phyloP scores from a whole-genome alignment of 2,113 vertebrate genomes.

The Sebastes fasciatus region DNA sequence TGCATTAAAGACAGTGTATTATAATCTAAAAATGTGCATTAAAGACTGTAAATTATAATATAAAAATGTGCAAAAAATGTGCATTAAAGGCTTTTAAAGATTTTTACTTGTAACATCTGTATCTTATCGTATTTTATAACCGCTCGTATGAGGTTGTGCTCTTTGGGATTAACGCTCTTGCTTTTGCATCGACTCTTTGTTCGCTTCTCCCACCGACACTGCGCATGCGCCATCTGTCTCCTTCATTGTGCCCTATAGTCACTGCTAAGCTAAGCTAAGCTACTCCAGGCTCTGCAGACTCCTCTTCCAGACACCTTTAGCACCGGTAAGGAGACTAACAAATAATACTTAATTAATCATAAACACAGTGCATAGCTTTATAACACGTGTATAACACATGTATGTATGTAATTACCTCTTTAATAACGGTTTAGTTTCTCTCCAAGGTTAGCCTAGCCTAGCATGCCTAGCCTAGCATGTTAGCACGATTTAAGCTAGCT shows the following conservation, averaged over 20 bases:
- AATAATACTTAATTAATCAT: neutral
- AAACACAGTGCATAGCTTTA: neutral
- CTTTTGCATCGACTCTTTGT: conserved; percentile 1
- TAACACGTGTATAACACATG: neutral
- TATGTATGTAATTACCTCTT: neutral
- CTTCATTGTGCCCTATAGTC: conserved; percentile 66
- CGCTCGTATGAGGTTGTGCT: too few relatives aligned
- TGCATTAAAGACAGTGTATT: too few relatives aligned
- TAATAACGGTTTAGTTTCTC: neutral
- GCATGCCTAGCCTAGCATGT: too few relatives aligned
- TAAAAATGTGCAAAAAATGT: too few relatives aligned
- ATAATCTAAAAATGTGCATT: too few relatives aligned
- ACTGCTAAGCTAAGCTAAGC: conserved; percentile 54
- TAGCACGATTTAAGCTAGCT: conserved; percentile 29
- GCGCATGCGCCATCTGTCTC: conserved; percentile 79
- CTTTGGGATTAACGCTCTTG: conserved; percentile 24
- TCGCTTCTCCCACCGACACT: neutral
- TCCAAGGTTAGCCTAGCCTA: conserved; percentile 59
- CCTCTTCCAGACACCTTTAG: conserved; percentile 18
- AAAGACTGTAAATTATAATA: too few relatives aligned
- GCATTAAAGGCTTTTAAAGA: too few relatives aligned
- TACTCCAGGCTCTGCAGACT: conserved; percentile 34
- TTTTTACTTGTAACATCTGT: too few relatives aligned
- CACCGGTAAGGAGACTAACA: conserved; percentile 48
- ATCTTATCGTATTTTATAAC: too few relatives aligned